Conservation (phyloP, 1,140 invertebrate genomes). For the Pemphigus obesinymphae region DNA sequence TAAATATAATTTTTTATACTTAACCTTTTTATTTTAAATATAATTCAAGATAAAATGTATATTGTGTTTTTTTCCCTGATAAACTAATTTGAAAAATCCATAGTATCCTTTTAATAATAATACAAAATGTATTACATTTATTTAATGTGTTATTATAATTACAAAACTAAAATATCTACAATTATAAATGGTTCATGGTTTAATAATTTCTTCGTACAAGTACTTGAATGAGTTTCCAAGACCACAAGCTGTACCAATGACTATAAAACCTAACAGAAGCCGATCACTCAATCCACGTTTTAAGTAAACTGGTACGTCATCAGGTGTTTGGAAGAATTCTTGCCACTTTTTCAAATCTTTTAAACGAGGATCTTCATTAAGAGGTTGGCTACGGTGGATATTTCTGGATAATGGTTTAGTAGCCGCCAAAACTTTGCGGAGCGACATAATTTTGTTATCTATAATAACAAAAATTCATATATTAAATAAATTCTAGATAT, state of each 20-base stretch:
- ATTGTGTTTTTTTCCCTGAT: background rate
- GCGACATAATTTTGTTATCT: background rate
- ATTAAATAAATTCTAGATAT: too few species aligned
- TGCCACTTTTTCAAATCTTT: slow-evolving; percentile 23
- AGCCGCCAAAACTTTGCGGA: background rate
- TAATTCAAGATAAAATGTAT: background rate
- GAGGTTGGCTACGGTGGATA: background rate
- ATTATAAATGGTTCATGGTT: slow-evolving; percentile 7
- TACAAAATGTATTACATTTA: background rate
- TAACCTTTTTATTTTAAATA: background rate
- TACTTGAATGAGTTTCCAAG: slow-evolving; percentile 10
- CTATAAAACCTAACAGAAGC: background rate
- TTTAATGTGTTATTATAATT: background rate
- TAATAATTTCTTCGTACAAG: slow-evolving; percentile 24
- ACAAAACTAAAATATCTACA: slow-evolving; percentile 12
- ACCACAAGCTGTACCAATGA: background rate
- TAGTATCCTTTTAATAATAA: background rate
- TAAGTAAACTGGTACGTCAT: slow-evolving; percentile 23
- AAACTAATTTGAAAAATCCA: background rate
- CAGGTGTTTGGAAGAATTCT: background rate
- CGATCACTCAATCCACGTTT: slow-evolving; percentile 14
- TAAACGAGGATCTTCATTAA: background rate
- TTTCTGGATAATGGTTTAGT: slow-evolving; percentile 3
- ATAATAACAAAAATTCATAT: slow-evolving; percentile 6
- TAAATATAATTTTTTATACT: background rate